Base-by-base conservation (phyloP, 2,888 invertebrate genomes). In the Diadegma fenestrale region DNA sequence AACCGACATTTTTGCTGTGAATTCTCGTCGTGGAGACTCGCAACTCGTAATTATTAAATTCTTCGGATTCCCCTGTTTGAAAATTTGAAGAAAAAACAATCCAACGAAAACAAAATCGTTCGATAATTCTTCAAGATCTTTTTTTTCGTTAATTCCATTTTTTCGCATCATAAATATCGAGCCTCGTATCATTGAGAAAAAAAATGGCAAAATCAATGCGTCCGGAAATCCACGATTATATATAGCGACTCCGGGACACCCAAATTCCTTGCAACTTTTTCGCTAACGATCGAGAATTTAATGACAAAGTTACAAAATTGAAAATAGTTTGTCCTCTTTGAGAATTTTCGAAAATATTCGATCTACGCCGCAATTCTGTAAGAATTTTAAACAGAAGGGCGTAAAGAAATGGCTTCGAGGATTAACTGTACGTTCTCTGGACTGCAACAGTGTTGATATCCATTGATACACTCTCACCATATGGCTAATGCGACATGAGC, bases 401-500 rank as follows among this genome's bases (percentile, higher is more conserved):
- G 61, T 33, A 33, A n/a, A 37, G n/a, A 4, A 64, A 37, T 41
- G 41, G 37, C 3, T 37, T 37, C 10, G 19, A 64, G 17, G 33
- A 30, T 45, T 22, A 48, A 76, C 33, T 19, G 14, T 45, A 8
- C 17, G 26, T 14, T 66, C 19, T 22, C 4, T 43, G 10, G 41
- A 19, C 66, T 2, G 22, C 22, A 22, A 22, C 22, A 37, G 37
- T 58, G 26, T 26, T 58, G 58, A 43, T 66, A 66, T 45, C 17
- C 37, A n/a, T 64, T 19, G n/a, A 64, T 37, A 64, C n/a, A 37
- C 37, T 68, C 45, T 45, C 30, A 12, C 68, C 19, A 61, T 73
- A 73, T 73, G 22, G 26, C n/a, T 54, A 61, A 8, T 5, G 10
- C 58, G 58, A 43, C 58, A 41, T 45, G 48, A 48, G 64, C 43